These are phyloP conservation scores for Clarias batrachus DNA, from an alignment of 2,113 vertebrate genomes.

Conservation along the genomic window DNA sequence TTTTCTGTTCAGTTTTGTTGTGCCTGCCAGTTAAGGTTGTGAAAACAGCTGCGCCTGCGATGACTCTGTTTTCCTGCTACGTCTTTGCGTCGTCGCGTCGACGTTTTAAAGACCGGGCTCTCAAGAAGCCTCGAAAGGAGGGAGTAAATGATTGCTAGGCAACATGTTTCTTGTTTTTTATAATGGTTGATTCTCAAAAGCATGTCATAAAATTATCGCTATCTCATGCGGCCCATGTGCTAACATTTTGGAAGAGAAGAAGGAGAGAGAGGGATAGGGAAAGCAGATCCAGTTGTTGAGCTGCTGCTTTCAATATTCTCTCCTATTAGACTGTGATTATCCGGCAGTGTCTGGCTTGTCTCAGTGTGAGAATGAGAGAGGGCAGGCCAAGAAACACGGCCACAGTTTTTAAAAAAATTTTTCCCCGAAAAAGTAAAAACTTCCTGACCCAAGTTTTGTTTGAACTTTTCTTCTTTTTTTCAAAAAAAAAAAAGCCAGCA, in stretches of 20 bases:
- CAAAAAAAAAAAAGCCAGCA: not conserved
- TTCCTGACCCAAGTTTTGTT: constrained; percentile 60
- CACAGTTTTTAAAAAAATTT: constrained; percentile 19
- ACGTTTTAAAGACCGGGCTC: not conserved
- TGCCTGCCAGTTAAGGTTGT: constrained; percentile 12
- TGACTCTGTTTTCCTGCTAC: not conserved
- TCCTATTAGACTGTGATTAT: constrained; percentile 79
- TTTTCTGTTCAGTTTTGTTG: constrained; percentile 9
- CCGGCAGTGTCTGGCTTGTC: constrained; percentile 72
- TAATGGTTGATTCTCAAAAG: constrained; percentile 62
- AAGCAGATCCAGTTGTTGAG: constrained; percentile 60
- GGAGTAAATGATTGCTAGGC: constrained; percentile 41
- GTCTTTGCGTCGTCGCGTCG: not conserved
- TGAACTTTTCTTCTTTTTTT: constrained; percentile 16
- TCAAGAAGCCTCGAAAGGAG: constrained; percentile 51
- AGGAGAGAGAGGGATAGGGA: constrained; percentile 37
- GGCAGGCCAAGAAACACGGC: constrained; percentile 60
- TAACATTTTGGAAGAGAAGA: constrained; percentile 65
- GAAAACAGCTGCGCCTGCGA: not conserved
- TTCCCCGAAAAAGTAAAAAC: constrained; percentile 67
- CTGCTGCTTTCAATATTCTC: constrained; percentile 76
- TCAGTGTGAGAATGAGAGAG: constrained; percentile 69
- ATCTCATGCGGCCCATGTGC: constrained; percentile 66
- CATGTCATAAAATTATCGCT: constrained; percentile 62
- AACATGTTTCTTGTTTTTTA: constrained; percentile 44